phyloP scores from a whole-genome alignment of 2,888 invertebrate species.

The Suillia variegata region DNA sequence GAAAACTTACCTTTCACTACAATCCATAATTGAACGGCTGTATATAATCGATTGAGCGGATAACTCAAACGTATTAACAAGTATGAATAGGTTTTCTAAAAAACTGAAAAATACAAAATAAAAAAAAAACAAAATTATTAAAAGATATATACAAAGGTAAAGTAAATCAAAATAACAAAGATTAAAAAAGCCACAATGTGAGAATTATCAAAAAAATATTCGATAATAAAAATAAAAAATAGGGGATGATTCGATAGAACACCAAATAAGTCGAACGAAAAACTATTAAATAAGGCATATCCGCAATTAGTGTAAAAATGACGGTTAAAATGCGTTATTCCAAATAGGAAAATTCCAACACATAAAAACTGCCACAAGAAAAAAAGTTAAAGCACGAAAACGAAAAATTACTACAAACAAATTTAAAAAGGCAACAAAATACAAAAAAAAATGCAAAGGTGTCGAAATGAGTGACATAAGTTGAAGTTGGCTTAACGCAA shows the following conservation, averaged over 20 bases:
- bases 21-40: constrained; percentile 54
- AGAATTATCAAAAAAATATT: too few species aligned
- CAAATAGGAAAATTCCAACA: constrained; percentile 1
- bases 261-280: too few species aligned
- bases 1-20: constrained; percentile 44
- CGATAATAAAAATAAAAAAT: background rate
- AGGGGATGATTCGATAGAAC: constrained; percentile 3
- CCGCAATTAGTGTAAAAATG: constrained; percentile 51
- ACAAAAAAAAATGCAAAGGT: constrained; percentile 30
- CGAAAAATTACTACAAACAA: background rate
- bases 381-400: background rate
- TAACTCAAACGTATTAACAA: constrained; percentile 41
- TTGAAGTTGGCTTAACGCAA: too few species aligned
- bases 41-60: too few species aligned
- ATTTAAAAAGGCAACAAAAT: too few species aligned
- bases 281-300: constrained; percentile 45
- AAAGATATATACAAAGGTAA: background rate
- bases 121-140: background rate
- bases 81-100: constrained; percentile 18
- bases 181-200: too few species aligned
- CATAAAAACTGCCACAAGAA: background rate
- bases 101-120: constrained; percentile 9
- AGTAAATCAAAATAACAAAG: background rate
- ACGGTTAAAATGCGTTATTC: constrained; percentile 29
- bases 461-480: constrained; percentile 37